Evolutionary conservation across 2,888 invertebrate genomes (phyloP), one percentile per base, ranked within the genome.

Genomic region (Coleophora deauratella): DNA sequence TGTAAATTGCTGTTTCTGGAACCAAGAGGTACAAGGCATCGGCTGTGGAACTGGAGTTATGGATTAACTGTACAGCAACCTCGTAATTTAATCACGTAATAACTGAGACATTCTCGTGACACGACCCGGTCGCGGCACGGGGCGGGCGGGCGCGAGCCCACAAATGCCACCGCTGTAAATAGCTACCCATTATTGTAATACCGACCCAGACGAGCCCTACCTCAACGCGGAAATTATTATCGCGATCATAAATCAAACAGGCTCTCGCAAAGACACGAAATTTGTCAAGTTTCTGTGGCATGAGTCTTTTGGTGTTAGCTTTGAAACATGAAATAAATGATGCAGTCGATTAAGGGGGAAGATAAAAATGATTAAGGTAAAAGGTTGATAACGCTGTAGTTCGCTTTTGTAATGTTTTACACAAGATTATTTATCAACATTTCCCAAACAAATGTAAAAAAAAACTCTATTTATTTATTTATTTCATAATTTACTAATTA

Each of bases 171-270:
- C 58, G 54, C 49, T 51, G 56, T 58, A 63, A 67, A 69, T 60
- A 60, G 57, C 62, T 49, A 47, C 52, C 57, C 60, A 66, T 66
- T 66, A 62, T 54, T 56, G 63, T 59, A 65, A 61, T 60, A 57
- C 52, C 50, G 47, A 52, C 52, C 55, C 53, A 70, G 59, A 65
- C 60, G 63, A 60, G 61, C 66, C 75, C 73, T 74, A 74, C 75
- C 74, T 67, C 76, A 78, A 79, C 66, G 63, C 62, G 70, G 71
- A 78, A 72, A 74, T 75, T 72, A 75, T 75, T 74, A 75, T 75
- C 63, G 61, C 60, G 51, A 48, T 49, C 66, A 72, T 78, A 75
- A 75, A 78, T 77, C 72, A 72, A 56, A 53, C 48, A 52, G 47
- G 46, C 50, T 57, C 59, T 57, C 31, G 61, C 63, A 65, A 60